Percentiles rank a stretch among this genome's conserved stretches.
Evolutionary conservation across 2,888 invertebrate genomes (phyloP).

Genomic region (Sepioteuthis lessoniana): DNA sequence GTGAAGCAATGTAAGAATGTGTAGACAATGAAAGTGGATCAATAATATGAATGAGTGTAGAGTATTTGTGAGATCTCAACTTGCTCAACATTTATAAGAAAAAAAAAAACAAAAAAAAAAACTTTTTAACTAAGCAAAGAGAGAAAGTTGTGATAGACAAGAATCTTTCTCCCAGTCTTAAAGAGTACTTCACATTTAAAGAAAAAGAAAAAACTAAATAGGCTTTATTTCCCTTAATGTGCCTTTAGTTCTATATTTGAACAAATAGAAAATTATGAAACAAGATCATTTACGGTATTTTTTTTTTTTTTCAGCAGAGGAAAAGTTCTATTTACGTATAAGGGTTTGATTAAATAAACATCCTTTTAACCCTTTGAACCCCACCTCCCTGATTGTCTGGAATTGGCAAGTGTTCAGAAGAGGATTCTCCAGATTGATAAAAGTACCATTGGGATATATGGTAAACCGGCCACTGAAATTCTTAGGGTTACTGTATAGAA

Average conservation of each 20-base stretch:
- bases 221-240: not conserved
- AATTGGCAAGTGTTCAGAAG: no score
- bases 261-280: not conserved
- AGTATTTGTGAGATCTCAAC: not conserved
- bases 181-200: not conserved
- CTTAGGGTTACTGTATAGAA: not conserved
- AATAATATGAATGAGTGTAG: not conserved
- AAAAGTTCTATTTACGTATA: not conserved
- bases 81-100: not conserved
- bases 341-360: not conserved
- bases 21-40: not conserved
- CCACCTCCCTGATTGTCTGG: no score
- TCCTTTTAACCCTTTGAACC: not conserved
- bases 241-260: no score
- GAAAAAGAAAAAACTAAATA: not conserved
- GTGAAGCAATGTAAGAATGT: not conserved
- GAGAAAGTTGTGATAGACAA: not conserved
- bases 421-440: no score
- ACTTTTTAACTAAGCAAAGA: not conserved
- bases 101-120: not conserved
- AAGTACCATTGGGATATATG: no score
- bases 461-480: no score
- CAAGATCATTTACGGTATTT: not conserved
- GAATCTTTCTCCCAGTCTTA: not conserved
- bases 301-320: no score